Evolutionary conservation across 1,140 invertebrate genomes (phyloP), one percentile per base, ranked within the genome.

Genomic region (Halesus radiatus): DNA sequence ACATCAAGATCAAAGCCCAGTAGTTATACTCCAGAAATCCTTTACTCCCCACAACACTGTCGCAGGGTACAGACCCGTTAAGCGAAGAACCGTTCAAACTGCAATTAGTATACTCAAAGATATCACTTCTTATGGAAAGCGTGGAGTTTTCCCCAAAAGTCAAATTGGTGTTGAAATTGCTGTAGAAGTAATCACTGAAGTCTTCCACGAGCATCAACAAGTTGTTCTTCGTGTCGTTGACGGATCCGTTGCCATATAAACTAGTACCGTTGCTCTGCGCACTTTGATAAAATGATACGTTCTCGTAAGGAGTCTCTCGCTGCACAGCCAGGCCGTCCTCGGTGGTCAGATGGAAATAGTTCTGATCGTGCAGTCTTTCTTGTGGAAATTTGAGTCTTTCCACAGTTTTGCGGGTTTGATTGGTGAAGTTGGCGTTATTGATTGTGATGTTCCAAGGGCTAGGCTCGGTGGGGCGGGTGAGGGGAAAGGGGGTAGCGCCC

Each of bases 1-100:
- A 90, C 75, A 98, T 91, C 77, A 98, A 89, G 79, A 97, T 92
- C 37, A 97, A 88, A 20, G 95, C 95, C 95, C 96, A 97, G 88
- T 95, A 96, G 86, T 94, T 95, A 84, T 93, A 93, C 77, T 91
- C 88, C 74, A 89, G 87, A 81, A 86, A 80, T 10, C 58, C 50
- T 66, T 87, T 86, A 54, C 86, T 86, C 8, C 85, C 85, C 26
- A 77, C 76, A 13, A 81, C 84, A 1, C 70, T 79, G 0, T 84
- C 80, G 16, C 77, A 84, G 73, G 85, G 10, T 20, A 80, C 37
- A 45, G 82, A 80, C 82, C 85, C 58, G 3, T 84, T 85, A 66
- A 82, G 79, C 0, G 82, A 83, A 16, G 88, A 90, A 20, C 89
- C 90, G 26, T 91, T 90, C 74, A 89, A 86, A 66, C 86, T 88